Percentiles rank a stretch among this genome's conserved stretches.
Evolutionary conservation across 2,888 invertebrate genomes (phyloP).

Genomic region (Ophraella communa): DNA sequence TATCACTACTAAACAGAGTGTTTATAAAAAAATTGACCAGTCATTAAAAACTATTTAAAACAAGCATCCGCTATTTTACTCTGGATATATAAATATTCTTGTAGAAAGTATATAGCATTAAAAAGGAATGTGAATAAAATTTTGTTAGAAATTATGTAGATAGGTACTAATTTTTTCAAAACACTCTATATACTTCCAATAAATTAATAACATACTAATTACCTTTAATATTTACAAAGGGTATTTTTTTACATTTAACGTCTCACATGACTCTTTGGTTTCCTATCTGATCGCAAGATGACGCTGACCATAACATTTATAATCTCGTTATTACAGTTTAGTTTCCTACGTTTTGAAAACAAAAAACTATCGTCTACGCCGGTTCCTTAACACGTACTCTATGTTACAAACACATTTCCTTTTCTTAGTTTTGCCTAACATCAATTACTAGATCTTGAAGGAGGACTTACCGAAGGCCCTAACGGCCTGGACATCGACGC

Average conservation of each 20-base stretch:
- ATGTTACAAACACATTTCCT: background rate
- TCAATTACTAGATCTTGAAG: constrained; percentile 50
- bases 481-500: constrained; percentile 49
- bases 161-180: background rate
- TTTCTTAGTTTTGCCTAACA: constrained; percentile 30
- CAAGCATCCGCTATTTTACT: too few species aligned
- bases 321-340: too few species aligned
- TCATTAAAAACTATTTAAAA: background rate
- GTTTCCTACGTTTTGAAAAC: too few species aligned
- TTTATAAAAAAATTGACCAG: constrained; percentile 8
- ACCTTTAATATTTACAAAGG: constrained; percentile 40
- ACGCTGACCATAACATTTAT: background rate
- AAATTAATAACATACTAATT: constrained; percentile 25
- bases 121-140: too few species aligned
- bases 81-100: too few species aligned
- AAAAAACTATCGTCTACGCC: background rate
- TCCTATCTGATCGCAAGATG: constrained; percentile 7
- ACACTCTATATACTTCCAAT: constrained; percentile 20
- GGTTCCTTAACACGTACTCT: background rate
- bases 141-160: too few species aligned
- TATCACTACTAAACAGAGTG: constrained; percentile 39
- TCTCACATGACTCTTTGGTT: constrained; percentile 53
- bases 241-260: constrained; percentile 46
- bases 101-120: too few species aligned
- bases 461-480: constrained; percentile 47